Percentiles rank a stretch among this genome's conserved stretches.
Evolutionary conservation across 2,888 invertebrate genomes (phyloP).

Genomic region (Coremacera marginata): DNA sequence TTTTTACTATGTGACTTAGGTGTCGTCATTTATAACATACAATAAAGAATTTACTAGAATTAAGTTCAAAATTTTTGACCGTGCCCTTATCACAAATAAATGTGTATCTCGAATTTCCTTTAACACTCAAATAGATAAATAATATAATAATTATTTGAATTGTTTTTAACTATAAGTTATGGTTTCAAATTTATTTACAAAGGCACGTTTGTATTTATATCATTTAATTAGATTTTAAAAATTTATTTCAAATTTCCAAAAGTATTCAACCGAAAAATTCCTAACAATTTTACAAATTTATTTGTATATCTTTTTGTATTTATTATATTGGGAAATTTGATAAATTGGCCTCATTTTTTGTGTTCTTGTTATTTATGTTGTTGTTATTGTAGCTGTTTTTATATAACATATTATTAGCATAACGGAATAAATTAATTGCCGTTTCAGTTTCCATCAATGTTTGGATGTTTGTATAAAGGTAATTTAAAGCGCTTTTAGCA

Average conservation of each 20-base stretch:
- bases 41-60: no score
- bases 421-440: neutral
- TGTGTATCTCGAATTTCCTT: no score
- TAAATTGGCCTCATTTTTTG: slow-evolving; percentile 36
- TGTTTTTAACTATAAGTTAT: no score
- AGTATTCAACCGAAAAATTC: neutral
- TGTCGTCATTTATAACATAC: no score
- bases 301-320: neutral
- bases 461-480: neutral
- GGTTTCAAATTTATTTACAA: neutral
- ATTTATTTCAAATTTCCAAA: neutral
- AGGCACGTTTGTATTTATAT: neutral
- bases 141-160: no score
- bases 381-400: slow-evolving; percentile 2
- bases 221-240: neutral
- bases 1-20: no score
- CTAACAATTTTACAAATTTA: neutral
- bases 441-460: slow-evolving; percentile 25
- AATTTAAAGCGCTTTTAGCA: no score
- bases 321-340: neutral
- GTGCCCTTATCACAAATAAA: no score
- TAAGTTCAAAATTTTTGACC: no score
- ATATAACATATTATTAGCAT: neutral
- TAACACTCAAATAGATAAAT: no score
- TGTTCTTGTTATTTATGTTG: neutral